phyloP scores from a whole-genome alignment of 2,797 vertebrate species.

The Staurois parvus region DNA sequence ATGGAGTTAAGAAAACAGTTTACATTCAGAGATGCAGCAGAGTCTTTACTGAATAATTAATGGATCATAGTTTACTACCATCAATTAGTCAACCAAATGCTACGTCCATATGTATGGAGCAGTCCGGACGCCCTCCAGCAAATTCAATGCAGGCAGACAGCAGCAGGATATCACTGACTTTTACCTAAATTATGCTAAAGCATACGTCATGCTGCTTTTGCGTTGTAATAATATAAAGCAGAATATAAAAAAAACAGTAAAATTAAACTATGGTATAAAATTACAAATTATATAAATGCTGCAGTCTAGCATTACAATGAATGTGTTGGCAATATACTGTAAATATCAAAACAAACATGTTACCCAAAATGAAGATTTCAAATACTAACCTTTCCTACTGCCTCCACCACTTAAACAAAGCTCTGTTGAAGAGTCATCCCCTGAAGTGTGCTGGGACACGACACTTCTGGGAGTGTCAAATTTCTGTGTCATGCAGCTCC shows the following conservation, averaged over 20 bases:
- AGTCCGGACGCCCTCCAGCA: background rate
- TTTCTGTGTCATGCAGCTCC: too few species aligned
- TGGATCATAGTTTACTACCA: background rate
- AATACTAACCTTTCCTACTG: too few species aligned
- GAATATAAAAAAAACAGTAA: background rate
- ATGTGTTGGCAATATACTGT: too few species aligned
- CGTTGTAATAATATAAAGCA: background rate
- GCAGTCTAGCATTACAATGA: background rate
- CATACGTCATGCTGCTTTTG: background rate
- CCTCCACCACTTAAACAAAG: too few species aligned
- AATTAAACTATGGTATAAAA: background rate
- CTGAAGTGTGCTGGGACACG: too few species aligned
- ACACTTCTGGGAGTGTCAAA: too few species aligned
- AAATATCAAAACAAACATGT: too few species aligned
- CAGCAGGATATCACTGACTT: background rate
- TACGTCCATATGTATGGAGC: background rate
- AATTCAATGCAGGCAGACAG: background rate
- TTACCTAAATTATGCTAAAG: background rate
- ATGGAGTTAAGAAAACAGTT: slow-evolving; percentile 70
- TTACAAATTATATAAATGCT: background rate
- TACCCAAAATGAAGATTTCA: too few species aligned
- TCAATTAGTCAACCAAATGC: background rate
- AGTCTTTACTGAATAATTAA: background rate
- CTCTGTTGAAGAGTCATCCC: too few species aligned
- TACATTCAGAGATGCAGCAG: background rate